phyloP scores from a whole-genome alignment of 2,888 invertebrate species.

The Hipparchia sbordonii region DNA sequence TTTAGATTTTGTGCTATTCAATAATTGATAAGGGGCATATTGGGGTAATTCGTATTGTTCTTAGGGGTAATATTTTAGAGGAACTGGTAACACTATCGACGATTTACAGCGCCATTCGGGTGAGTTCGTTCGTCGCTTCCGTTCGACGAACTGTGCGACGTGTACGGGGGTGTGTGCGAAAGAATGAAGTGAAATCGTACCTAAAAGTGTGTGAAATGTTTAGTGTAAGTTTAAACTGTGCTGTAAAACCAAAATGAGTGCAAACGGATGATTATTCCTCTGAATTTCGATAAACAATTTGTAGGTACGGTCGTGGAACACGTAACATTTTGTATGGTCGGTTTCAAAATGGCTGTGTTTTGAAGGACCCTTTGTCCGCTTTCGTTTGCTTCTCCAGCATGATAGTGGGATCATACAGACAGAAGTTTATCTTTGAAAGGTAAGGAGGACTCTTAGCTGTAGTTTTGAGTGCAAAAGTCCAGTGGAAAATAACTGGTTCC shows the following conservation, averaged over 20 bases:
- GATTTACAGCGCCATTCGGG: slow-evolving; percentile 47
- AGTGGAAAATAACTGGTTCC: slow-evolving; percentile 76
- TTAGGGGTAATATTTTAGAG: no score
- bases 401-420: slow-evolving; percentile 86
- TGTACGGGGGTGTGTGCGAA: slow-evolving; percentile 81
- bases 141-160: slow-evolving; percentile 74
- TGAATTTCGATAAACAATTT: slow-evolving; percentile 58
- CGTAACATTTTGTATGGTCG: slow-evolving; percentile 78
- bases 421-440: slow-evolving; percentile 85
- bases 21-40: no score
- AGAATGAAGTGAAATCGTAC: slow-evolving; percentile 83
- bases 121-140: slow-evolving; percentile 49
- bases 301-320: slow-evolving; percentile 62
- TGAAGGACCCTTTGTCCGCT: slow-evolving; percentile 86
- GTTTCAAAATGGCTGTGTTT: slow-evolving; percentile 89
- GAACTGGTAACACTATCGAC: no score
- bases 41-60: no score
- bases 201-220: slow-evolving; percentile 80
- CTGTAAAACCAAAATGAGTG: slow-evolving; percentile 78
- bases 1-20: no score
- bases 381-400: slow-evolving; percentile 86
- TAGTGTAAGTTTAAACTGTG: slow-evolving; percentile 80
- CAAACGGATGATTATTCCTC: slow-evolving; percentile 72
- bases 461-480: slow-evolving; percentile 50
- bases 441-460: slow-evolving; percentile 68